Base-by-base conservation (phyloP, 2,888 invertebrate species). In the Nomada fucata region DNA sequence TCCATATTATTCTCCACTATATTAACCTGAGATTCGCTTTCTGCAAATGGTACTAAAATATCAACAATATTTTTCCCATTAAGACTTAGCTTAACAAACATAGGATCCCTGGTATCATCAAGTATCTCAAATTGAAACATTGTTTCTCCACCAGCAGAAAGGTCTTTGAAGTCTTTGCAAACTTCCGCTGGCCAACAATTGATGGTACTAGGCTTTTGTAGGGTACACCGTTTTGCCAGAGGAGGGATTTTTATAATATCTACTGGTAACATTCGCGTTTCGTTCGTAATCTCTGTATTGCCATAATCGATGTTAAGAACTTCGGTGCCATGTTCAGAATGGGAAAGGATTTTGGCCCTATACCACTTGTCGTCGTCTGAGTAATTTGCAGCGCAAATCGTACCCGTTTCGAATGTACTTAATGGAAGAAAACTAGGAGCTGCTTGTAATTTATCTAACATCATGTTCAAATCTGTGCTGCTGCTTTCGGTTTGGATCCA, bases 251-350 rank as follows among this genome's bases (percentile, higher is more conserved):
- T 91, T 50, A 95, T 95, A 1, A 97, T 94, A 68, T 96, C 95
- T 44, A 95, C 95, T 0, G 96, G 95, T 13, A 96, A 94, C 83
- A 94, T 94, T 65, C 95, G 94, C 26, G 96, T 91, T 89, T 96
- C 95, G 20, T 94, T 94, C 0, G 95, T 95, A 4, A 95, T 93
- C 0, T 95, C 95, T 0, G 95, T 95, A 89, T 96, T 96, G 5
- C 96, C 96, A 87, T 96, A 96, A 91, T 96, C 96, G 92, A 96
- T 95, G 89, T 96, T 96, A 0, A 95, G 92, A 0, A 96, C 96
- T 89, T 96, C 95, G 0, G 95, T 95, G 2, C 95, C 95, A 23
- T 95, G 94, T 0, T 95, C 95, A 0, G 95, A 94, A 65, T 95
- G 94, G 0, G 92, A 90, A 29, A 96, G 92, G 47, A 97, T 94